Conservation (phyloP, 2,113 vertebrate species). For the Lepisosteus osseus region DNA sequence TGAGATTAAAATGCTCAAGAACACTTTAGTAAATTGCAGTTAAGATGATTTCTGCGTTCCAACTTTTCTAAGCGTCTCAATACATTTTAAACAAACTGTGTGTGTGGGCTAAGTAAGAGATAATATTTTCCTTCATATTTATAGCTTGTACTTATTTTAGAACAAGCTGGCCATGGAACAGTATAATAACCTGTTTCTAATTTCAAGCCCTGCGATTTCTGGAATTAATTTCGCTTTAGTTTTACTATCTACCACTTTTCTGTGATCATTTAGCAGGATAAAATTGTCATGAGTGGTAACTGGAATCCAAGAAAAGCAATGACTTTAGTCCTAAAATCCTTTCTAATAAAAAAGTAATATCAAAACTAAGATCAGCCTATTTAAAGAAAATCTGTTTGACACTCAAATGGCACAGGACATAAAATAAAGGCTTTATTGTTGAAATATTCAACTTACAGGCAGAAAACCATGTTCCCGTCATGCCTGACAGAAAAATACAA, state of each 20-base stretch:
- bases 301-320: slow-evolving; percentile 4
- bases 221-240: background rate
- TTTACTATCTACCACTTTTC: background rate
- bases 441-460: too few relatives aligned
- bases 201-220: background rate
- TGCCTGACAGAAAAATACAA: too few relatives aligned
- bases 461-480: too few relatives aligned
- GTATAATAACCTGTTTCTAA: background rate
- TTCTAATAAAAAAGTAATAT: too few relatives aligned
- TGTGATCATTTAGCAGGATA: background rate
- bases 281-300: background rate
- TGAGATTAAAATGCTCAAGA: too few relatives aligned
- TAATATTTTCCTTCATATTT: background rate
- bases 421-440: slow-evolving; percentile 7
- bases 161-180: background rate
- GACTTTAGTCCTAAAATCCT: background rate
- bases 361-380: background rate
- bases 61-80: too few relatives aligned
- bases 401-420: background rate
- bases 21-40: too few relatives aligned
- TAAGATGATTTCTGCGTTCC: too few relatives aligned
- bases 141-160: background rate
- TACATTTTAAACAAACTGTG: background rate
- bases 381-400: background rate
- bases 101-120: background rate